Evolutionary conservation across 2,888 invertebrate species (phyloP).

Genomic region (Caenorhabditis uteleia): DNA sequence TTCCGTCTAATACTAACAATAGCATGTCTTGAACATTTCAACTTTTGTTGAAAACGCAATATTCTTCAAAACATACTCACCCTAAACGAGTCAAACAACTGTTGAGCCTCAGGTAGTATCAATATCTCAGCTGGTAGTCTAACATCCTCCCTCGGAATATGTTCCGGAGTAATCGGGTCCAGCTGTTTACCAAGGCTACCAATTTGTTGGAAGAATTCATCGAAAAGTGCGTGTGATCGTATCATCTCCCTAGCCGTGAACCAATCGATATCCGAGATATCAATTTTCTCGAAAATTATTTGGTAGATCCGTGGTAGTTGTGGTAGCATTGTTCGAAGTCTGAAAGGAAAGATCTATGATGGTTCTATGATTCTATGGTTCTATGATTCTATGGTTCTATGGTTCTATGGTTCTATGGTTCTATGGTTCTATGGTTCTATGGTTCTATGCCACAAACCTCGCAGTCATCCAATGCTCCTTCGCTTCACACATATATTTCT

Average conservation of each 20-base stretch:
- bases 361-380: too few relatives aligned
- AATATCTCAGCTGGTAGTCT: conserved; percentile 46
- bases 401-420: too few relatives aligned
- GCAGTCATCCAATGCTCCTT: conserved; percentile 54
- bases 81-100: conserved; percentile 33
- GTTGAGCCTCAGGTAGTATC: conserved; percentile 28
- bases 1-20: too few relatives aligned
- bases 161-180: conserved; percentile 18
- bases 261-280: conserved; percentile 78
- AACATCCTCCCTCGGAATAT: conserved; percentile 12
- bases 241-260: conserved; percentile 84
- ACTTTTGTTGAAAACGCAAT: too few relatives aligned
- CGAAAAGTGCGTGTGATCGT: conserved; percentile 89
- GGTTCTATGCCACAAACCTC: conserved; percentile 21
- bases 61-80: too few relatives aligned
- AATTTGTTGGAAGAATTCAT: conserved; percentile 77
- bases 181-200: conserved; percentile 13
- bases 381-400: too few relatives aligned
- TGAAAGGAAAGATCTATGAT: conserved; percentile 5
- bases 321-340: conserved; percentile 50
- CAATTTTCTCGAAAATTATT: conserved; percentile 71
- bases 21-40: too few relatives aligned
- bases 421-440: too few relatives aligned
- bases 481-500: conserved; percentile 49
- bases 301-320: conserved; percentile 49